Evolutionary conservation across 2,113 vertebrate species (phyloP), one percentile per base, ranked within the genome.

Genomic region (Indri indri): DNA sequence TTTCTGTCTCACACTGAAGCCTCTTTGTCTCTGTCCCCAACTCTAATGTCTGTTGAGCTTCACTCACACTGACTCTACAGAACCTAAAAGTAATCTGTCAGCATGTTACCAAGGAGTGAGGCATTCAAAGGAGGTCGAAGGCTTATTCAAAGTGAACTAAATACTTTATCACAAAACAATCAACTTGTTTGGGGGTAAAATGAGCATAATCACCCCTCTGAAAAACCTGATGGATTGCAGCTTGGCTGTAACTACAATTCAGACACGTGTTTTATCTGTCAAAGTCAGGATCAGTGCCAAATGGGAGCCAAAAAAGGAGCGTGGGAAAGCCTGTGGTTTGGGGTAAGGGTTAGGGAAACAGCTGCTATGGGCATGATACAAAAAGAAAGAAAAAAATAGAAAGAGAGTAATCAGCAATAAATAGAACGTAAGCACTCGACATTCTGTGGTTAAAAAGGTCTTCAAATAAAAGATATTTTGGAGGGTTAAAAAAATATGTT

Each of bases 281-380:
- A 97, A 37, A 70, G 52, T 23, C 47, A 96, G 79, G 68, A 97
- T 89, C 37, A 2, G 79, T 70, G 89, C 89, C 93, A 96, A 97
- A 66, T 13, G 23, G 83, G 32, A 82, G 37, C 68, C 73, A 63
- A 86, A 93, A 96, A 84, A 74, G 93, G 96, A 97, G 79, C 92
- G 70, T 98, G 98, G 96, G 97, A 98, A 97, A 94, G 91, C 74
- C 83, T 93, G 95, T 90, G 96, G 92, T 66, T 63, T 89, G 96
- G 89, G 68, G 83, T 90, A 81, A 97, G 93, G 89, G 93, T 97
- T 93, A 96, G 91, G 97, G 97, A 98, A 98, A 97, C 97, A 97
- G 91, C 96, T 97, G 97, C 83, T 93, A 45, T 87, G 89, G 90
- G 89, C 91, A 94, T 54, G 97, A 98, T 97, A 98, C 63, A 76